Evolutionary conservation across 2,113 vertebrate genomes (phyloP).

Genomic region (Mugil cephalus): DNA sequence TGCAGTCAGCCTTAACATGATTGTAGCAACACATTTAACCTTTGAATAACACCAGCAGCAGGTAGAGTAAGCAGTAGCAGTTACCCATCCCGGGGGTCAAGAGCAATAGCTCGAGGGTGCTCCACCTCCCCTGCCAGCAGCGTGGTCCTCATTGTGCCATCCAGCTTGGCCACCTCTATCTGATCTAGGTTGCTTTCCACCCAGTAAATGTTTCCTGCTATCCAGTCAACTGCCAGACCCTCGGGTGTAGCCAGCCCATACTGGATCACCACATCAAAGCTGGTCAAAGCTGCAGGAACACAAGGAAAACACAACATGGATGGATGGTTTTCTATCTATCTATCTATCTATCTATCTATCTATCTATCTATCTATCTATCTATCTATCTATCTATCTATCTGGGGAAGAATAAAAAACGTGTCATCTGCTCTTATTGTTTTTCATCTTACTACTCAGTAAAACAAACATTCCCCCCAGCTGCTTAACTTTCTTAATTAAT

Average conservation of each 20-base stretch:
- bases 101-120: conserved; percentile 94
- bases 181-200: conserved; percentile 99
- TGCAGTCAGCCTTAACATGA: neutral
- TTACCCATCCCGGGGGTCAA: conserved; percentile 96
- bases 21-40: neutral
- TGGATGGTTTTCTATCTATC: neutral
- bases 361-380: neutral
- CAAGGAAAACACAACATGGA: neutral
- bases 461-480: conserved; percentile 38
- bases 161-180: conserved; percentile 96
- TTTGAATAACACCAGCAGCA: neutral
- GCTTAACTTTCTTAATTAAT: conserved; percentile 44
- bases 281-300: conserved; percentile 83
- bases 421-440: conserved; percentile 3
- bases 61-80: neutral
- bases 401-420: too few relatives aligned
- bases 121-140: conserved; percentile 96
- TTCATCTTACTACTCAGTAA: conserved; percentile 22
- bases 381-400: neutral
- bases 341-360: neutral
- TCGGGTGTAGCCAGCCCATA: conserved; percentile 95
- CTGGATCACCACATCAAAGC: conserved; percentile 97
- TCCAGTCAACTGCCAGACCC: conserved; percentile 97
- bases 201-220: conserved; percentile 99
- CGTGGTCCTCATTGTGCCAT: conserved; percentile 94